Conservation (phyloP, 2,797 vertebrate genomes). For the Cossypha caffra region DNA sequence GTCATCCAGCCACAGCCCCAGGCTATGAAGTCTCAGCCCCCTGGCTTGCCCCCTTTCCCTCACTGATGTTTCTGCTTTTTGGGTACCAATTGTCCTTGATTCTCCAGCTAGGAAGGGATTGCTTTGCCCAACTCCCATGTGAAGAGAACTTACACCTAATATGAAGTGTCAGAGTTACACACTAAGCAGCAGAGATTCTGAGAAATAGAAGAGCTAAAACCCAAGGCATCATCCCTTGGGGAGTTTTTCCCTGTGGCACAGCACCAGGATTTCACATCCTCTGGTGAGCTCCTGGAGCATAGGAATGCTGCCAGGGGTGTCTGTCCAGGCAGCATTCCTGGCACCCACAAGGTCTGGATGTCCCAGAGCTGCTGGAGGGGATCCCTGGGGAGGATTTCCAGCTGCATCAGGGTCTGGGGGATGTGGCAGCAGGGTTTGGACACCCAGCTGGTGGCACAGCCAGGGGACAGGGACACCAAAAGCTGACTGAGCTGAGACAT, state of each 20-base stretch:
- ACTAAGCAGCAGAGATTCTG: no score
- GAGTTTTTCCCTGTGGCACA: background rate
- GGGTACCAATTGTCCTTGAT: no score
- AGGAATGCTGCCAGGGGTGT: background rate
- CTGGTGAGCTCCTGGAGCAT: fast-evolving
- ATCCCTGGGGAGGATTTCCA: background rate
- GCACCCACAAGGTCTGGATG: no score
- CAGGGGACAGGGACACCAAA: background rate
- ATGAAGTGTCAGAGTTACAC: no score
- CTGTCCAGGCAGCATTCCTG: background rate
- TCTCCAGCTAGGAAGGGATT: no score
- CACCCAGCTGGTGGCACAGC: background rate
- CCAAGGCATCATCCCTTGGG: background rate
- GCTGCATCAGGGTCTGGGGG: background rate
- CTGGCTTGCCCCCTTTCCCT: no score
- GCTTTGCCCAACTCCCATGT: no score
- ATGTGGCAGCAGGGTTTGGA: background rate
- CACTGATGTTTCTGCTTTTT: no score
- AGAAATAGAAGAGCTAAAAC: no score
- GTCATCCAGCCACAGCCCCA: no score
- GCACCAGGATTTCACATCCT: fast-evolving
- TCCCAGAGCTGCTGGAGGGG: background rate
- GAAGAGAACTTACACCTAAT: no score
- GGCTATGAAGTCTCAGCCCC: no score
- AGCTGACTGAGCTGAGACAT: background rate